Evolutionary conservation across 92 coral and sea anemone species (phyloP).

Genomic region (Epizoanthus illoricatus): DNA sequence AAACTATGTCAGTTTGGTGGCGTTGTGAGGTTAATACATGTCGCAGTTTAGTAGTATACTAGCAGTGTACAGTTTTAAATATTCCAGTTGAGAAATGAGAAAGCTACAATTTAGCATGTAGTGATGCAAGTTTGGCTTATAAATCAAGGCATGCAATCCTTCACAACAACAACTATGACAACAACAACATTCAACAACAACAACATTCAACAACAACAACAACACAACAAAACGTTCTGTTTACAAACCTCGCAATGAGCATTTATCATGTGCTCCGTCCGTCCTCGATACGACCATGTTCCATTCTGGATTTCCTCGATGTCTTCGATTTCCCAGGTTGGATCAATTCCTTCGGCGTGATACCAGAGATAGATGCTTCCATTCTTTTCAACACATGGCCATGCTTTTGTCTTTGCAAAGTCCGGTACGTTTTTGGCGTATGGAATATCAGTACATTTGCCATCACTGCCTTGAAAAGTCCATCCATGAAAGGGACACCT

Average conservation of each 20-base stretch:
- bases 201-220: no score
- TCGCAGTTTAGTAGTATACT: no score
- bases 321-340: constrained; percentile 84
- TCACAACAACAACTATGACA: no score
- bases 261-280: constrained; percentile 73
- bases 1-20: no score
- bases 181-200: no score
- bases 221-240: neutral
- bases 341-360: constrained; percentile 90
- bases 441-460: constrained; percentile 79
- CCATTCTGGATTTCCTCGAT: constrained; percentile 75
- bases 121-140: no score
- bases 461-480: constrained; percentile 80
- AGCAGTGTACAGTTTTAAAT: neutral
- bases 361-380: constrained; percentile 77
- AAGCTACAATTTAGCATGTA: neutral
- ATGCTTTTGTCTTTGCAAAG: constrained; percentile 71
- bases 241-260: constrained; percentile 80
- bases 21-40: no score
- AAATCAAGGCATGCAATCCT: no score
- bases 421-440: constrained; percentile 78
- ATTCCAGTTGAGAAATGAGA: neutral
- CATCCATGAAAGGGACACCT: constrained; percentile 98
- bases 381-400: constrained; percentile 83
- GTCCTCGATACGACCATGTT: constrained; percentile 77